Percentiles rank a stretch among this genome's conserved stretches.
Conservation (phyloP, 2,797 vertebrate genomes). For the Microchirus variegatus region DNA sequence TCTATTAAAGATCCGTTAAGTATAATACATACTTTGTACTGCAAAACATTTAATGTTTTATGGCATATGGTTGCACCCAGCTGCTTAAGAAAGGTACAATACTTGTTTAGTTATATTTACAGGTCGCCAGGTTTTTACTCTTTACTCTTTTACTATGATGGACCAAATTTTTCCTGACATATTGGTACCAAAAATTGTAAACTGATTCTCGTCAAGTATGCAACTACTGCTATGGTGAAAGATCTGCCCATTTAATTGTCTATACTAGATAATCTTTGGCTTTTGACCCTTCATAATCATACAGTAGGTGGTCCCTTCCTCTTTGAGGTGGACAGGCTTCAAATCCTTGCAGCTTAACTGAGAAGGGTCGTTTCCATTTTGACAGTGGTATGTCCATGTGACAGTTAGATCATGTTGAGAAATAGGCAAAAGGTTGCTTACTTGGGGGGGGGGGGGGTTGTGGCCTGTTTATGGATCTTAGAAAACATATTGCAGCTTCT, state of each 20-base stretch:
- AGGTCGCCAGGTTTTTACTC: too few species aligned
- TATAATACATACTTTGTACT: too few species aligned
- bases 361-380: conserved; percentile 70
- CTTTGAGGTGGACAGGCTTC: conserved; percentile 34
- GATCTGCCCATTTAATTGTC: too few species aligned
- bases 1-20: not conserved
- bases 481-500: not conserved
- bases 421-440: conserved; percentile 39
- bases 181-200: too few species aligned
- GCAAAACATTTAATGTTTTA: not conserved
- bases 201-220: too few species aligned
- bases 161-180: too few species aligned
- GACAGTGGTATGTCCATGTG: conserved; percentile 76
- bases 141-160: too few species aligned
- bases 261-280: conserved; percentile 5
- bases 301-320: conserved; percentile 44
- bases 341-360: conserved; percentile 61
- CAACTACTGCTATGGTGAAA: too few species aligned
- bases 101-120: too few species aligned
- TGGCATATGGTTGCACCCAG: too few species aligned
- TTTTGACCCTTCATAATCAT: conserved; percentile 49
- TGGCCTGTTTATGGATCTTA: not conserved
- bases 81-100: too few species aligned
- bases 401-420: conserved; percentile 64
- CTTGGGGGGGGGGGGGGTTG: not conserved